phyloP scores from a whole-genome alignment of 2,888 invertebrate species.

The Alcis repandata region DNA sequence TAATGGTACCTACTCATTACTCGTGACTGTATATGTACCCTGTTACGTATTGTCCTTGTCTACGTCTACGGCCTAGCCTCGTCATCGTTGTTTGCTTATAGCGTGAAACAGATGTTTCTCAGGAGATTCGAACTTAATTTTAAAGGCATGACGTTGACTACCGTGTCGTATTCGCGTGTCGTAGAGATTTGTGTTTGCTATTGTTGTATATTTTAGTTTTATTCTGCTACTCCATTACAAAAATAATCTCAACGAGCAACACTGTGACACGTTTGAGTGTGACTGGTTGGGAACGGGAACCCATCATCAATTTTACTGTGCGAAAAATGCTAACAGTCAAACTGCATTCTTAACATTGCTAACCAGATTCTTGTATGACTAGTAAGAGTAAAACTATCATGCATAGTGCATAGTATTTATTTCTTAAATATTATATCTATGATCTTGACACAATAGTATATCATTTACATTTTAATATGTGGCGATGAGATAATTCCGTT shows the following conservation, averaged over 20 bases:
- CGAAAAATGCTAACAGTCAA: too few relatives aligned
- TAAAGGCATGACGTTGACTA: constrained; percentile 32
- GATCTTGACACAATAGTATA: too few relatives aligned
- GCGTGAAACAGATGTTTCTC: constrained; percentile 37
- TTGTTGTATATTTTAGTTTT: background rate
- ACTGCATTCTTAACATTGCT: too few relatives aligned
- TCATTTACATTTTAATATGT: background rate
- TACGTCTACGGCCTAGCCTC: constrained; percentile 28
- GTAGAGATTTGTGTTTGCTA: background rate
- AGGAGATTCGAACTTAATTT: constrained; percentile 29
- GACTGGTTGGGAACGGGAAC: too few relatives aligned
- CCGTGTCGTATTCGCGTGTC: constrained; percentile 14
- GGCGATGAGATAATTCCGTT: constrained; percentile 12
- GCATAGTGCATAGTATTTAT: too few relatives aligned
- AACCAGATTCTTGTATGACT: too few relatives aligned
- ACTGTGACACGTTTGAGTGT: too few relatives aligned
- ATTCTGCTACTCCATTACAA: background rate
- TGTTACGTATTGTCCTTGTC: constrained; percentile 26
- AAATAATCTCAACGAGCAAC: too few relatives aligned
- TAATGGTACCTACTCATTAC: background rate
- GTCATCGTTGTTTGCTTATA: constrained; percentile 45
- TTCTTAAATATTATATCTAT: too few relatives aligned
- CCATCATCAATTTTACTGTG: too few relatives aligned
- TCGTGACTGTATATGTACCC: background rate
- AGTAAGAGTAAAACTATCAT: too few relatives aligned